Evolutionary conservation across 2,888 invertebrate genomes (phyloP), one percentile per base, ranked within the genome.

Genomic region (Ditylenchus weischeri): DNA sequence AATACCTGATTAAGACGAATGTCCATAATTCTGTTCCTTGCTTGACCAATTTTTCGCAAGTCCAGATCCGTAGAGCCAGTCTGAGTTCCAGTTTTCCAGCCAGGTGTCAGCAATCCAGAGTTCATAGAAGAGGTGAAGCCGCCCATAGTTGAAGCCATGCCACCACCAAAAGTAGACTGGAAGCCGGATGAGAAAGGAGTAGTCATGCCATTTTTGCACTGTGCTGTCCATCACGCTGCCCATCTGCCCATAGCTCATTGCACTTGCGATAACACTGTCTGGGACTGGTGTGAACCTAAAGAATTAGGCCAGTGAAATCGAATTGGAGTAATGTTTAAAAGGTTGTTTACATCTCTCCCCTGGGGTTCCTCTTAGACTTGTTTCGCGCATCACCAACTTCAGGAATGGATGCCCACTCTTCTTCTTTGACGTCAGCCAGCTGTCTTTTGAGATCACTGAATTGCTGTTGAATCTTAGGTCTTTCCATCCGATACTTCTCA

Each of bases 301-400:
- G 65, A 59, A 35, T 47, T 7, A 21, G 21, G 21, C 19, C 6
- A 66, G 0, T 4, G 18, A 68, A 65, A 47, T n/a, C 11, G 66
- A 50, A 35, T n/a, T 6, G 21, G 6, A 21, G n/a, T n/a, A n/a
- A n/a, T n/a, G n/a, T 54, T 54, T 23, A 54, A 54, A 54, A 8
- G 58, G 61, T 8, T 62, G 74, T 83, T 76, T 78, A 87, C 86
- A 92, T 93, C 83, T 99, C 98, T 0, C 91, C 89, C 62, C 94
- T 87, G 0, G 95, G 92, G 85, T 95, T 95, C 51, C 98, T 87
- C 82, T 95, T 93, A 82, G 93, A 93, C 65, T 93, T 89, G 84
- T 95, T 99, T 75, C 98, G 88, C 11, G 93, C 92, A 85, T 99
- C 98, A n/a, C 98, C 98, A 0, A 99, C 98, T 86, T 99, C 98